Evolutionary conservation across 2,113 vertebrate genomes (phyloP).

Genomic region (Potamarius usumacintae): DNA sequence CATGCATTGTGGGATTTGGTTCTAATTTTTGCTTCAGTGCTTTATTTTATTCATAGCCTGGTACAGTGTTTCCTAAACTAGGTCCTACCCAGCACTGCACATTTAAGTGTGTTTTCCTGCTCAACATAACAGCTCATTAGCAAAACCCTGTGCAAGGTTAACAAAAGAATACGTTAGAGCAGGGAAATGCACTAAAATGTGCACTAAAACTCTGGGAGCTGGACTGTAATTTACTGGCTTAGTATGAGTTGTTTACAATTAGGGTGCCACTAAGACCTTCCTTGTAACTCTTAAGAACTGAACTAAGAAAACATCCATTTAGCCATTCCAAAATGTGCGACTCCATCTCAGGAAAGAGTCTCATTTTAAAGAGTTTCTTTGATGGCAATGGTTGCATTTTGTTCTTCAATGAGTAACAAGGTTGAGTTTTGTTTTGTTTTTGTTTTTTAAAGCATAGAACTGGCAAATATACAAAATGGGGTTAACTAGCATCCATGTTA

Average conservation of each 20-base stretch:
- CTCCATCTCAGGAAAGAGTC: background rate
- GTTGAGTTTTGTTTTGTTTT: background rate
- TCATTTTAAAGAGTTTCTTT: background rate
- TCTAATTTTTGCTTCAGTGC: background rate
- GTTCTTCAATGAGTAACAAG: background rate
- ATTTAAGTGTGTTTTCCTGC: background rate
- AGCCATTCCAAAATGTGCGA: background rate
- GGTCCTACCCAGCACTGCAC: background rate
- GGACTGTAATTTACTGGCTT: background rate
- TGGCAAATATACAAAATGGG: background rate
- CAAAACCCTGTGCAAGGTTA: background rate
- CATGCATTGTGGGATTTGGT: background rate
- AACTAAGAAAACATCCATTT: background rate
- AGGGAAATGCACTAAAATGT: background rate
- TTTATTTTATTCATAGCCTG: background rate
- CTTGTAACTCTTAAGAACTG: background rate
- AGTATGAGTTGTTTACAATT: background rate
- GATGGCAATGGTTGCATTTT: background rate
- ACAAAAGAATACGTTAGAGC: background rate
- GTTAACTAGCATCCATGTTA: background rate
- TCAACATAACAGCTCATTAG: constrained; percentile 1
- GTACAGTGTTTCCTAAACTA: background rate
- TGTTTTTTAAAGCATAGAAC: background rate
- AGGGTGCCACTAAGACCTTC: background rate
- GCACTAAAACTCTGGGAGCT: background rate